A percentile compares a stretch with the other conserved stretches of the same genome.
phyloP scores from a whole-genome alignment of 2,797 vertebrate genomes.

The Odontamblyopus lacepedii region DNA sequence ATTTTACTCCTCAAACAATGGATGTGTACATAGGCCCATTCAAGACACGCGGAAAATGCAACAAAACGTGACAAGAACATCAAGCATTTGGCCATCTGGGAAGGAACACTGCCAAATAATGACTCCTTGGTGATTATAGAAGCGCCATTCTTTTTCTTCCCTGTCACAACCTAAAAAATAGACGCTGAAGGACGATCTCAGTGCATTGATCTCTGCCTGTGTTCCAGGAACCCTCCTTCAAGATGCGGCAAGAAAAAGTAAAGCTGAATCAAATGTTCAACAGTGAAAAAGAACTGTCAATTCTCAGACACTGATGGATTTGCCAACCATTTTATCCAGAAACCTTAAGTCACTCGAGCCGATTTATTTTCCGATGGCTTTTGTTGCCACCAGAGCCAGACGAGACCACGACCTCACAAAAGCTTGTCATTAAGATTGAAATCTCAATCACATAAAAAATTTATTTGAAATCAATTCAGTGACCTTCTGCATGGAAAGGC shows the following conservation, averaged over 20 bases:
- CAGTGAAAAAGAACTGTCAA: conserved; percentile 8
- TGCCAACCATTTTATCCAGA: conserved; percentile 23
- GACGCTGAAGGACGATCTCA: conserved; percentile 40
- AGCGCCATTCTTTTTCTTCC: conserved; percentile 57
- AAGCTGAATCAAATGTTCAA: conserved; percentile 14
- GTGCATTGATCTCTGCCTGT: conserved; percentile 42
- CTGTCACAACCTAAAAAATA: conserved; percentile 58
- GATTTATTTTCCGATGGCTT: conserved; percentile 65
- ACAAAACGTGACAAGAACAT: conserved; percentile 82
- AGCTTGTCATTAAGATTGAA: conserved; percentile 75
- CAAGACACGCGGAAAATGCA: conserved; percentile 74
- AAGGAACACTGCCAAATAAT: conserved; percentile 74
- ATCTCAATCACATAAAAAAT: conserved; percentile 75
- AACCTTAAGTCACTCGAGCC: conserved; percentile 34
- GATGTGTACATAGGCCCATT: conserved; percentile 81
- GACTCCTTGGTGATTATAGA: conserved; percentile 72
- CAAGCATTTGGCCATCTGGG: conserved; percentile 79
- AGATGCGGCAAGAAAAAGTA: conserved; percentile 29
- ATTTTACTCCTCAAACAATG: conserved; percentile 86
- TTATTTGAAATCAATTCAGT: conserved; percentile 79
- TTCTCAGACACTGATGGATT: conserved; percentile 46
- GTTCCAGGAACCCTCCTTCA: conserved; percentile 37
- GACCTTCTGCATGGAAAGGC: conserved; percentile 75
- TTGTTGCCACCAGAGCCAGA: conserved; percentile 61
- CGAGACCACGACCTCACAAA: conserved; percentile 69